Evolutionary conservation across 2,113 vertebrate species (phyloP).

Genomic region (Daboia siamensis): DNA sequence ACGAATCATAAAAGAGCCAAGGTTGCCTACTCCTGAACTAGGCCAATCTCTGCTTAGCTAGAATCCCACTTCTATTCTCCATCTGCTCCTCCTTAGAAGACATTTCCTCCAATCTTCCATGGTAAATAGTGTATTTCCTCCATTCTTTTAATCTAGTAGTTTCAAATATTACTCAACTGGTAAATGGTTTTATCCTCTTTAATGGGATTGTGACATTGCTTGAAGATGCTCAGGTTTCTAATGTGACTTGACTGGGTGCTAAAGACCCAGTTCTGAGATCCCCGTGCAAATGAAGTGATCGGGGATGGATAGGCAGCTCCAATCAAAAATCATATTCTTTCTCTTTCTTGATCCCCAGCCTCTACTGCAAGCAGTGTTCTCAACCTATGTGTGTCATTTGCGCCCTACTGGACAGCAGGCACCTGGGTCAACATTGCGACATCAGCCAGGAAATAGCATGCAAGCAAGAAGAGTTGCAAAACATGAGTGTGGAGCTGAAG

Average conservation of each 20-base stretch:
- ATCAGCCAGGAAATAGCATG: conserved; percentile 39
- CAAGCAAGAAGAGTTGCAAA: conserved; percentile 55
- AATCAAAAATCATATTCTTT: conserved; percentile 17
- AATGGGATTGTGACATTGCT: background rate
- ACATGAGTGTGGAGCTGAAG: conserved; percentile 15
- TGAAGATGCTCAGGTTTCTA: background rate
- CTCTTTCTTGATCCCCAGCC: conserved; percentile 34
- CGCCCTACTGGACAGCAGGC: background rate
- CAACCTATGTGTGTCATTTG: conserved; percentile 51
- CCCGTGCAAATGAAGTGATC: background rate
- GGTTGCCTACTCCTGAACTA: too few species aligned
- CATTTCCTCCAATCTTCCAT: background rate
- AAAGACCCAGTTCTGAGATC: background rate
- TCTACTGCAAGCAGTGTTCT: conserved; percentile 58
- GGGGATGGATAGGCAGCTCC: conserved; percentile 31
- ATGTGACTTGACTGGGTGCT: background rate
- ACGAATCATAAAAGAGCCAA: too few species aligned
- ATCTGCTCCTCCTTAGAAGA: background rate
- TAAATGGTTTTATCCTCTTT: background rate
- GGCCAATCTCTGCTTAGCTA: too few species aligned
- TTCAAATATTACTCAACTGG: background rate
- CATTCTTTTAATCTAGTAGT: background rate
- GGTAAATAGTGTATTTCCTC: background rate
- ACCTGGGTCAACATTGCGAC: conserved; percentile 49
- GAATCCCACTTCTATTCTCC: background rate